Base-by-base conservation (phyloP, 1,140 invertebrate genomes). In the Caerostris darwini region DNA sequence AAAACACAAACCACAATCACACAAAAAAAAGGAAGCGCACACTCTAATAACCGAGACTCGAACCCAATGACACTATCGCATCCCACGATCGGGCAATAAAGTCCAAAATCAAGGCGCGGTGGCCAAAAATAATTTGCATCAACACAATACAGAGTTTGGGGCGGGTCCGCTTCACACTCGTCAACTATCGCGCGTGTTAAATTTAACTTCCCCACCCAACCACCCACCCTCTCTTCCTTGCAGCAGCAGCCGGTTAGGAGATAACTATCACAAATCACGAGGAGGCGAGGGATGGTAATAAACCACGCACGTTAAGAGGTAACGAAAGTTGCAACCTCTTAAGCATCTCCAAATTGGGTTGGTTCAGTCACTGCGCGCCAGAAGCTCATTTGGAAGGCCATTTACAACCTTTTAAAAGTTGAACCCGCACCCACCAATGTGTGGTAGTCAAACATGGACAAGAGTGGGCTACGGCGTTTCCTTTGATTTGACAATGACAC, bases 1-100 rank as follows among this genome's bases (percentile, higher is more conserved):
- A 12, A 77, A 77, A 10, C 61, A 50, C 34, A 77, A 50, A 12
- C 4, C 69, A 7, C 10, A 50, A 3, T 10, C 69, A 34, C 50
- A 50, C 34, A 8, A 61, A 8, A 61, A 61, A 61, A 61, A 12
- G 50, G 34, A 53, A 4, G 14, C 8, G 3, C 3, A 12, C 10
- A 53, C 34, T 12, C 69, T 77, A 77, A 34, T 34, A 77, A 34
- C 69, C 10, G 5, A 10, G 69, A 77, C 69, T 53, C 69, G 69
- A 77, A 77, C 69, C 50, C 69, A 77, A 50, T 77, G 69, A 77
- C 69, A 77, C 50, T 77, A 77, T 77, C 69, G 50, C 69, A 77
- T 77, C 69, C 69, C 69, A 77, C 69, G 69, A 77, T 77, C 69
- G 69, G 34, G 69, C 12, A 12, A 77, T 12, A 53, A 50, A 7